Base-by-base conservation (phyloP, 1,140 invertebrate genomes). In the Colletes latitarsis region DNA sequence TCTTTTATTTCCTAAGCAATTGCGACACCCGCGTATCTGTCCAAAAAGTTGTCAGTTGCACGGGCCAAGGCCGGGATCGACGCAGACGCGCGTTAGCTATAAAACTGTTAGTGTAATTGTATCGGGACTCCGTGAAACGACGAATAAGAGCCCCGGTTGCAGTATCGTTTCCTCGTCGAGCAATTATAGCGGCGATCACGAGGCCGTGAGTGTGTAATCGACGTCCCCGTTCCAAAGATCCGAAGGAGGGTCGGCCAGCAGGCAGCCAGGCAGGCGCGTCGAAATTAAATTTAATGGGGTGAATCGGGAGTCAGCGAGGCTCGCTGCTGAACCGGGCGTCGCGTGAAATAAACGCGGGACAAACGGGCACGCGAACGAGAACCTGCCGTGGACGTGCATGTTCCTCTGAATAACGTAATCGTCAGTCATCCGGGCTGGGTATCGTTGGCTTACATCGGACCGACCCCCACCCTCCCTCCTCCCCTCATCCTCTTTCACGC, bases 231-330 rank as follows among this genome's bases (percentile, higher is more conserved):
- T 82, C 58, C 67, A 49, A 62, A 66, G 64, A 81, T 53, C 10
- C 43, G 74, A 68, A 15, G 70, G 53, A 69, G 53, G 72, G 58
- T 62, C 55, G 74, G 17, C 52, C 41, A 17, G 30, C 60, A 6
- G 2, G 30, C 49, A 49, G 60, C 19, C 6, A 12, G 73, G 43
- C 49, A 30, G 70, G 43, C 82, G 77, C 62, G 80, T 87, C 86
- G 88, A 89, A 85, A 90, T 91, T 87, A 91, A 90, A 91, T 91
- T 90, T 91, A 90, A 90, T 90, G 88, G 89, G 89, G 90, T 88
- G 89, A 89, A 88, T 90, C 89, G 68, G 88, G 88, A 83, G 71
- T 15, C 85, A 82, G 83, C 79, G 82, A 76, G 83, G 84, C 78
- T 75, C 72, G 77, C 73, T 58, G 55, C 77, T 62, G 83, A 58